phyloP scores from a whole-genome alignment of 2,888 invertebrate genomes.

The Coecobrya sp. region DNA sequence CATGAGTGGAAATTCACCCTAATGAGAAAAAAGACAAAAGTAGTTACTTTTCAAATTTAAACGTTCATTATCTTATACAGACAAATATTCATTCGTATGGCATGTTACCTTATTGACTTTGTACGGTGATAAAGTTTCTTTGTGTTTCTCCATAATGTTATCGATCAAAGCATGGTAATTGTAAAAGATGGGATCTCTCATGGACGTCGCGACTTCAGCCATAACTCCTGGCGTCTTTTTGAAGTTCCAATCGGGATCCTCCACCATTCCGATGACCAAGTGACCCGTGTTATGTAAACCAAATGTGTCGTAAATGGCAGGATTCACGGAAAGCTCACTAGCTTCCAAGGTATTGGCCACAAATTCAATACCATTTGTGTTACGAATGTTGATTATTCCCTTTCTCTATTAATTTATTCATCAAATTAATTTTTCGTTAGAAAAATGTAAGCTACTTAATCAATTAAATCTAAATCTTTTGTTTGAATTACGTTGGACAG shows the following conservation, averaged over 20 bases:
- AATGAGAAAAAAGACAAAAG: neutral
- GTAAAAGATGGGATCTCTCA: conserved; percentile 79
- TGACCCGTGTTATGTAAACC: conserved; percentile 79
- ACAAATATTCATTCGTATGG: no score
- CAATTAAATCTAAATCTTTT: no score
- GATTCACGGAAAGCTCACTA: conserved; percentile 73
- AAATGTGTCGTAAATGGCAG: conserved; percentile 55
- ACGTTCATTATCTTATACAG: no score
- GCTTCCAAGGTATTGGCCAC: conserved; percentile 75
- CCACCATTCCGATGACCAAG: conserved; percentile 65
- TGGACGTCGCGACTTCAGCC: conserved; percentile 59
- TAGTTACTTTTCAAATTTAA: no score
- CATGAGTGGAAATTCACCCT: conserved; percentile 82
- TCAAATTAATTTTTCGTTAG: no score
- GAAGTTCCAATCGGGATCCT: conserved; percentile 68
- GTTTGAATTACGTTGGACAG: conserved; percentile 13
- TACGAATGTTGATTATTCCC: conserved; percentile 40
- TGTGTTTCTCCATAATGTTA: conserved; percentile 93
- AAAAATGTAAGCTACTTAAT: no score
- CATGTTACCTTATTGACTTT: conserved; percentile 69
- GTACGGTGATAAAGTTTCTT: conserved; percentile 91
- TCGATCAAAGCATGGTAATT: conserved; percentile 63
- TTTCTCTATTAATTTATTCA: conserved; percentile 30
- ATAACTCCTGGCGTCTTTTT: conserved; percentile 68
- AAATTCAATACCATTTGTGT: conserved; percentile 66